Percentiles rank a stretch among this genome's conserved stretches.
Conservation (phyloP, 2,888 invertebrate genomes). For the Diarsia mendica region DNA sequence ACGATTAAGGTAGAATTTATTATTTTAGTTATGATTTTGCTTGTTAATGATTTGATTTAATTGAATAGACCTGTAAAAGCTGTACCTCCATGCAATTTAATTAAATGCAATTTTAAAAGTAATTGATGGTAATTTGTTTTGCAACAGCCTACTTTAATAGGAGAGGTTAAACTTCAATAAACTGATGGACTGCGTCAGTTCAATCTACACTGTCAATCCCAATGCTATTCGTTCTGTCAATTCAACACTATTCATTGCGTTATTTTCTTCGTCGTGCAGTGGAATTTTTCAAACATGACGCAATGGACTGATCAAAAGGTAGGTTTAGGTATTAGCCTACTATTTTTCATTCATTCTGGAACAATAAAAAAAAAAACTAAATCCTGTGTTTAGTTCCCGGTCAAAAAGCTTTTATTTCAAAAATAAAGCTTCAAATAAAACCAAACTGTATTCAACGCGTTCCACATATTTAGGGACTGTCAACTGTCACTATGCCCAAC, state of each 20-base stretch:
- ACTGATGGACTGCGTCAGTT: constrained; percentile 1
- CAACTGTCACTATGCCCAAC: constrained; percentile 12
- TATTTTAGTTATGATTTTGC: not conserved
- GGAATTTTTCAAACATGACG: not conserved
- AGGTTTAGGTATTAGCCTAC: not conserved
- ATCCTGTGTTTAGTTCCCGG: not conserved
- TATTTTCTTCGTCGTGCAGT: not conserved
- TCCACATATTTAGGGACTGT: not conserved
- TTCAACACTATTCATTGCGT: not conserved
- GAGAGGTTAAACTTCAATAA: not conserved
- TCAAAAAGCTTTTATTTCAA: not conserved
- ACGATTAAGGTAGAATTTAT: not conserved
- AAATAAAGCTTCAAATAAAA: not conserved
- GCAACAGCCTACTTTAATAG: not conserved
- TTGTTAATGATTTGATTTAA: constrained; percentile 3
- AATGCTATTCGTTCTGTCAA: not conserved
- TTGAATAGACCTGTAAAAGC: not conserved
- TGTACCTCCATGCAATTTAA: no score
- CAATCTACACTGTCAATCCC: not conserved
- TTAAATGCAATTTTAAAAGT: no score
- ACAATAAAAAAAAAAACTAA: not conserved
- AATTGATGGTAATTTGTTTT: not conserved
- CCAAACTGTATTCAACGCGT: not conserved
- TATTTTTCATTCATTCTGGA: not conserved
- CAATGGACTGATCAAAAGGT: not conserved